phyloP scores from a whole-genome alignment of 1,140 invertebrate genomes.

The Drosophila mauritiana region DNA sequence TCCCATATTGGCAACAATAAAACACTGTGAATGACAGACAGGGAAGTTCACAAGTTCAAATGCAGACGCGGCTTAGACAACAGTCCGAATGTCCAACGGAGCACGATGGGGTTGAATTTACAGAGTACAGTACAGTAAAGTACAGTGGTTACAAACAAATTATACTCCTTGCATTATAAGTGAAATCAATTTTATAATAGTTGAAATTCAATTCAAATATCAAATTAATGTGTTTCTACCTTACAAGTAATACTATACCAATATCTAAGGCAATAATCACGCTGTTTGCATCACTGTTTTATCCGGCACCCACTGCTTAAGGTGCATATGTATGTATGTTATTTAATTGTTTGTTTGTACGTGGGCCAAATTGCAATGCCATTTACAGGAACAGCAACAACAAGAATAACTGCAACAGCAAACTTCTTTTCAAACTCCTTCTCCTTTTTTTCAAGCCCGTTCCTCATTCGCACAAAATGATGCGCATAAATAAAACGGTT shows the following conservation, averaged over 20 bases:
- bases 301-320: background rate
- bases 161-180: no score
- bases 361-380: constrained; percentile 36
- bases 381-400: constrained; percentile 6
- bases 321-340: background rate
- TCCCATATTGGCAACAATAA: constrained; percentile 41
- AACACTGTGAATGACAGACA: constrained; percentile 59
- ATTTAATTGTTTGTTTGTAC: constrained; percentile 19
- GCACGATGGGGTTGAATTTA: background rate
- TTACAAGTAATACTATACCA: no score
- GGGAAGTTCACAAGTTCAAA: constrained; percentile 65
- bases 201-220: no score
- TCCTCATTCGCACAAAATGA: constrained; percentile 51
- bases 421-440: constrained; percentile 16
- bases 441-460: constrained; percentile 15
- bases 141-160: background rate
- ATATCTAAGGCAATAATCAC: no score
- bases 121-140: background rate
- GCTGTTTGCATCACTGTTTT: background rate
- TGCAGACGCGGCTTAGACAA: constrained; percentile 31
- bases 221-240: background rate
- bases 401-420: constrained; percentile 14
- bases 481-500: constrained; percentile 67
- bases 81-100: constrained; percentile 15
- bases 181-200: no score